Percentiles rank a stretch among this genome's conserved stretches.
phyloP scores from a whole-genome alignment of 2,113 vertebrate genomes.

The Xyrauchen texanus region DNA sequence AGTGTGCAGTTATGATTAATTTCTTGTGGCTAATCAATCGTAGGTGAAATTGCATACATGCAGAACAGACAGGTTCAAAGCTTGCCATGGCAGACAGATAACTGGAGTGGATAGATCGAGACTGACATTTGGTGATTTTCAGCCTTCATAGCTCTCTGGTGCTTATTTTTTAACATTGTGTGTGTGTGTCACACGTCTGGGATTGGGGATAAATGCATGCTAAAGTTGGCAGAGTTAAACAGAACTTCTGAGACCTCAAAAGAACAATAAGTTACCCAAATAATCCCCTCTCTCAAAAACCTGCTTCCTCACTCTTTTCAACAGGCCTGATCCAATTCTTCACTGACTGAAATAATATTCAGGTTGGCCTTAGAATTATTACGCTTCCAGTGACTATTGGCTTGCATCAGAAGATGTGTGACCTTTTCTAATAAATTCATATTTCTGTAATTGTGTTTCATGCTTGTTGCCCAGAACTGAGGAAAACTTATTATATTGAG shows the following conservation, averaged over 20 bases:
- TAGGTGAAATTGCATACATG: conserved; percentile 56
- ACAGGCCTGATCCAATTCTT: conserved; percentile 57
- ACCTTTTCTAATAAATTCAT: conserved; percentile 68
- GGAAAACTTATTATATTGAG: conserved; percentile 55
- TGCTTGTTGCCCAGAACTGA: conserved; percentile 49
- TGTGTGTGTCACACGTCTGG: too few species aligned
- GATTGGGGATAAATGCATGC: conserved; percentile 23
- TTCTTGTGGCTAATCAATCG: conserved; percentile 44
- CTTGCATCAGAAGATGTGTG: conserved; percentile 53
- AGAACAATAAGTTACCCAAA: conserved; percentile 27
- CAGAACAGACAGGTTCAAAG: conserved; percentile 60
- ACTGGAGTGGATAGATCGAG: conserved; percentile 48
- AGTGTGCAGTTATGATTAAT: conserved; percentile 43
- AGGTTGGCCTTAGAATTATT: conserved; percentile 60
- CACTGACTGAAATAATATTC: conserved; percentile 64
- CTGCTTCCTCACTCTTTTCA: conserved; percentile 54
- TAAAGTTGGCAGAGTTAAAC: not conserved
- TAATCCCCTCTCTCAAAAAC: conserved; percentile 56
- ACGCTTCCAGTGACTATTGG: conserved; percentile 53
- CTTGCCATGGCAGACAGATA: conserved; percentile 57
- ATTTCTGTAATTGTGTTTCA: conserved; percentile 66
- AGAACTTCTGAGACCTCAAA: not conserved
- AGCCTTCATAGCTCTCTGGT: not conserved
- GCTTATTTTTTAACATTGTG: conserved; percentile 14
- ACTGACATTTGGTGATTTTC: conserved; percentile 60